Evolutionary conservation across 2,113 vertebrate species (phyloP), one percentile per base, ranked within the genome.

Genomic region (Gambusia affinis): DNA sequence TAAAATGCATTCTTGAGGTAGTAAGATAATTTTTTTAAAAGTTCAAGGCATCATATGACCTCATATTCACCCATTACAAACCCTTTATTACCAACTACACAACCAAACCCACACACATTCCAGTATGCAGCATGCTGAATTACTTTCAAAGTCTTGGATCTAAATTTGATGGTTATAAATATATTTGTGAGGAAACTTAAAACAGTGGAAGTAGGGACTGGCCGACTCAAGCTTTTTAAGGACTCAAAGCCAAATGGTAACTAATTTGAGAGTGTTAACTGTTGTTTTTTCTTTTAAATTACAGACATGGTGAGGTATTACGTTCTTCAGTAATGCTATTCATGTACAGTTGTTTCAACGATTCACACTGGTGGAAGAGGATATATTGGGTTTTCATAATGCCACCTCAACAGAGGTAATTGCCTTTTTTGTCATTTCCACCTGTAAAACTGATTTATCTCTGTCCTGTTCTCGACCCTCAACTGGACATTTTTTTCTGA

Each of bases 251-350:
- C 78, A 65, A 76, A 35, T 0, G 0, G 17, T 1, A 7, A 33
- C 79, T 85, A 63, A 87, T 79, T 70, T 70, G 24, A 79, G 78
- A 66, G 79, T 33, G 70, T 81, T 79, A 82, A 79, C 79, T 69
- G 73, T 57, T 31, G 63, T 66, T 80, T 87, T 65, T 66, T 80
- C 85, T 65, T 30, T 57, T 64, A 28, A 51, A 66, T 68, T 73
- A 27, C 0, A 70, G 70, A 30, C 31, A 33, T 64, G 72, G 10
- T 70, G 62, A 62, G 4, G 19, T 31, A 60, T 70, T 30, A 39
- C 64, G 44, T 31, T 67, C 27, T 71, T 30, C 2, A 51, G 60
- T 1, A 60, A 47, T 47, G 31, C 0, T 54, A 33, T 28, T 12
- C 27, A 15, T 44, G 64, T 17, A 27, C 29, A 17, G 22, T 12